Evolutionary conservation across 2,888 invertebrate species (phyloP).

Genomic region (Exocentrus adspersus): DNA sequence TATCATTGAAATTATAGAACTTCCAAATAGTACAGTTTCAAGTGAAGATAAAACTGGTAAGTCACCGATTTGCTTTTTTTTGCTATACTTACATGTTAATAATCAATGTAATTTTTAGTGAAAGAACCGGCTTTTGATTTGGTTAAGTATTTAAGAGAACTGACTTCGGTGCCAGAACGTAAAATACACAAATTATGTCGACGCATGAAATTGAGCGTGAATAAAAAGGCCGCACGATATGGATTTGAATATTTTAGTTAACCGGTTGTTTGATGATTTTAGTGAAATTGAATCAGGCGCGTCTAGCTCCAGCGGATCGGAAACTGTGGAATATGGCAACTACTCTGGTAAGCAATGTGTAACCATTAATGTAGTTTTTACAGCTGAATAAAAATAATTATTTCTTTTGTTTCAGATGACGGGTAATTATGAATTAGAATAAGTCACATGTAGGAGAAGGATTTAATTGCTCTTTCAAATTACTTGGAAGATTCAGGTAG

Average conservation of each 20-base stretch:
- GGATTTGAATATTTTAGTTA: neutral
- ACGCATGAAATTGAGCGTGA: neutral
- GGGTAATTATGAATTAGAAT: too few relatives aligned
- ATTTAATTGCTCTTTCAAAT: too few relatives aligned
- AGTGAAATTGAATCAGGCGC: neutral
- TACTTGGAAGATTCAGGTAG: too few relatives aligned
- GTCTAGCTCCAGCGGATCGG: neutral
- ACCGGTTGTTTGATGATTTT: conserved; percentile 2
- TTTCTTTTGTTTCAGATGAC: too few relatives aligned
- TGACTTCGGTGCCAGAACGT: neutral
- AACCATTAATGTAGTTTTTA: neutral
- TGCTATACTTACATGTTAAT: too few relatives aligned
- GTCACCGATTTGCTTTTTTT: too few relatives aligned
- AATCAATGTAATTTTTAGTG: neutral
- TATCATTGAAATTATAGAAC: too few relatives aligned
- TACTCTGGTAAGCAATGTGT: neutral
- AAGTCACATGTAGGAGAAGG: too few relatives aligned
- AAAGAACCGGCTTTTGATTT: conserved; percentile 1
- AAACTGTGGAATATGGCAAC: neutral
- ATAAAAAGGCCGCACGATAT: neutral
- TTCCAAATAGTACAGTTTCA: too few relatives aligned
- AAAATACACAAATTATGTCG: neutral
- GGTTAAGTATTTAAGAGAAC: neutral
- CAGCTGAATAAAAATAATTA: too few relatives aligned
- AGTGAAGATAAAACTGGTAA: too few relatives aligned